Base-by-base conservation (phyloP, 1,140 invertebrate species). In the Lordiphosa stackelbergi region DNA sequence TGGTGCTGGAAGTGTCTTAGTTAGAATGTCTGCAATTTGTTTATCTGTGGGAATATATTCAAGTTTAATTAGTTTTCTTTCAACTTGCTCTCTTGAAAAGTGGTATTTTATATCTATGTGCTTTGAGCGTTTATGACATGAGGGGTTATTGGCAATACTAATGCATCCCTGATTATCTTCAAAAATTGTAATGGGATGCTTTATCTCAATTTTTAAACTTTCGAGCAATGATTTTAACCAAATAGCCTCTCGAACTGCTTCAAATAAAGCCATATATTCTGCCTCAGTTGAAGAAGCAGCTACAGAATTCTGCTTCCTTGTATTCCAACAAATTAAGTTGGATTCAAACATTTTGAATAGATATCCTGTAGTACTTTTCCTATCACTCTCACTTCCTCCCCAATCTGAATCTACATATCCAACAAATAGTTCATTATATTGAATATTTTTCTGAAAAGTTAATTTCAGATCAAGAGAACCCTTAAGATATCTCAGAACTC, bases 401-500 rank as follows among this genome's bases (percentile, higher is more conserved):
- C 42, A 45, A 22, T 45, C 42, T 10, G 42, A 45, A 28, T 45
- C 42, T 28, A 10, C 42, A 45, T 45, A 31, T 10, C 19, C 16
- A 12, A 12, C n/a, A 11, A 28, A 4, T 28, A 24, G 6, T 22
- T 28, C 22, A n/a, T 45, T n/a, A 28, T 22, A 9, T 4, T 19
- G 0, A 22, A 22, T 19, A 19, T 13, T 42, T 22, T 42, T 42
- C 13, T n/a, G n/a, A 37, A 37, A 37, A 12, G 10, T 37, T 37
- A 37, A 37, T 37, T 37, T 37, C n/a, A 37, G n/a, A 4, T 37
- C 36, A 37, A 37, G 19, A 5, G 22, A 5, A 24, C 22, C 22
- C 5, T 24, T 24, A 3, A 24, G 22, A 4, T 74, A 66, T 19
- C 48, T 66, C 1, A 70, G 11, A 28, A 63, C 28, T 37, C 65